These are phyloP conservation scores for Pelusios castaneus DNA, from an alignment of 2,113 vertebrate species.

Conservation along the genomic window DNA sequence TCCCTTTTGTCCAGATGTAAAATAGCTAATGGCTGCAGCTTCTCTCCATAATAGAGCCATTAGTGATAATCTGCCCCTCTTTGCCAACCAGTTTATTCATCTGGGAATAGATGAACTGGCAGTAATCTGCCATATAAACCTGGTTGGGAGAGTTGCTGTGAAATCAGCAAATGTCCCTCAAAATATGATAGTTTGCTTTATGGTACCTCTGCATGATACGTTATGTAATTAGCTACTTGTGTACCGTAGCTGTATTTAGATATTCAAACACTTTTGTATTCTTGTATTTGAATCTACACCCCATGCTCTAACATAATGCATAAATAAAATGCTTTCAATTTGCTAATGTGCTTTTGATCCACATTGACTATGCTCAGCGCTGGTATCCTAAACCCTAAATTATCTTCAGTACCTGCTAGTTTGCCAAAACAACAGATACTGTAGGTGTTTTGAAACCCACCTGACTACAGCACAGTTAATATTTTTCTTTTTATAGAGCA, in stretches of 20 bases:
- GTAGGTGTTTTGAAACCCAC: conserved; percentile 38
- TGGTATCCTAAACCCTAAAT: conserved; percentile 62
- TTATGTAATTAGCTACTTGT: conserved; percentile 41
- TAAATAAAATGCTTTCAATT: conserved; percentile 72
- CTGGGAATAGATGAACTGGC: conserved; percentile 68
- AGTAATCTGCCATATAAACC: conserved; percentile 61
- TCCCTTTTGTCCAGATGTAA: conserved; percentile 65
- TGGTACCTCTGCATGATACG: conserved; percentile 43
- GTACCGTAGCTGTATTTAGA: conserved; percentile 37
- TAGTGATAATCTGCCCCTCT: conserved; percentile 58
- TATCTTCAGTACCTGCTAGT: conserved; percentile 52
- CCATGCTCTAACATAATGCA: conserved; percentile 63
- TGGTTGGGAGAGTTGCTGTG: conserved; percentile 56
- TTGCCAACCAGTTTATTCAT: conserved; percentile 55
- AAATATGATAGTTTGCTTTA: conserved; percentile 42
- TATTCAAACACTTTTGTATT: conserved; percentile 48
- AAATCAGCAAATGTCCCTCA: conserved; percentile 52
- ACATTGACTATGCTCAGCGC: conserved; percentile 53
- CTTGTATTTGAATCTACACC: conserved; percentile 66
- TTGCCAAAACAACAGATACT: conserved; percentile 60
- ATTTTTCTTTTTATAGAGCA: conserved; percentile 29
- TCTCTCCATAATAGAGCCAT: conserved; percentile 65
- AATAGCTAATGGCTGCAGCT: conserved; percentile 64
- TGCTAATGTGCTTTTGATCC: conserved; percentile 71
- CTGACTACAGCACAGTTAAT: conserved; percentile 24